Conservation (phyloP, 2,888 invertebrate species). For the Morinoia aosen region DNA sequence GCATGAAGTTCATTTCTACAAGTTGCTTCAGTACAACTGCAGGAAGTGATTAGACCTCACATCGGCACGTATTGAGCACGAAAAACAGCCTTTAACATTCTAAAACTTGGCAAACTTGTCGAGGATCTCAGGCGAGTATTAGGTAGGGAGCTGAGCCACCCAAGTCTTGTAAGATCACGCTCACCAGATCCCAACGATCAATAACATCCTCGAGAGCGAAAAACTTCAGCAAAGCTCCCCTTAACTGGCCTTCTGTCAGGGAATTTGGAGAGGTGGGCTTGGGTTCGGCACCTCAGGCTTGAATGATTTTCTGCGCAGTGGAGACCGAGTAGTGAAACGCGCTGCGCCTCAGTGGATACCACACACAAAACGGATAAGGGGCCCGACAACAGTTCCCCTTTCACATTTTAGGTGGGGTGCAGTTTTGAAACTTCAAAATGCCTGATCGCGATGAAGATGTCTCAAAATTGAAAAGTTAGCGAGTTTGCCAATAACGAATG, state of each 20-base stretch:
- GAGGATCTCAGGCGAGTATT: not conserved
- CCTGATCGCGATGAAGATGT: not conserved
- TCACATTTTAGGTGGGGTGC: not conserved
- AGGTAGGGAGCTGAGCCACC: not conserved
- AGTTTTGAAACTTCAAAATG: not conserved
- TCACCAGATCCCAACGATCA: not conserved
- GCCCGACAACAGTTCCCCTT: not conserved
- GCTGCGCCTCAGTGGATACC: not conserved
- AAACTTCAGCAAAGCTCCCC: not conserved
- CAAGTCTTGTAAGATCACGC: slow-evolving; percentile 18
- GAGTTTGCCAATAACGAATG: not conserved
- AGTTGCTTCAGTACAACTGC: not conserved
- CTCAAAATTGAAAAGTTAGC: not conserved
- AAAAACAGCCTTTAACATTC: not conserved
- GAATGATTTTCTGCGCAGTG: not conserved
- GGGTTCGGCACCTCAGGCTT: not conserved
- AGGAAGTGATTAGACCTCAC: not conserved
- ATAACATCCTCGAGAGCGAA: not conserved
- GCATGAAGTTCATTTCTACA: not conserved
- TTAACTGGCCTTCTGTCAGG: not conserved
- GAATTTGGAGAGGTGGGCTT: not conserved
- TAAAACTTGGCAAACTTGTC: not conserved
- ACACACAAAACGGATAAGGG: not conserved
- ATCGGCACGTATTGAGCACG: not conserved
- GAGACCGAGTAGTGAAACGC: not conserved